A percentile compares a stretch with the other conserved stretches of the same genome.
Evolutionary conservation across 1,140 invertebrate species (phyloP).

Genomic region (Pachypeltis micranthus): DNA sequence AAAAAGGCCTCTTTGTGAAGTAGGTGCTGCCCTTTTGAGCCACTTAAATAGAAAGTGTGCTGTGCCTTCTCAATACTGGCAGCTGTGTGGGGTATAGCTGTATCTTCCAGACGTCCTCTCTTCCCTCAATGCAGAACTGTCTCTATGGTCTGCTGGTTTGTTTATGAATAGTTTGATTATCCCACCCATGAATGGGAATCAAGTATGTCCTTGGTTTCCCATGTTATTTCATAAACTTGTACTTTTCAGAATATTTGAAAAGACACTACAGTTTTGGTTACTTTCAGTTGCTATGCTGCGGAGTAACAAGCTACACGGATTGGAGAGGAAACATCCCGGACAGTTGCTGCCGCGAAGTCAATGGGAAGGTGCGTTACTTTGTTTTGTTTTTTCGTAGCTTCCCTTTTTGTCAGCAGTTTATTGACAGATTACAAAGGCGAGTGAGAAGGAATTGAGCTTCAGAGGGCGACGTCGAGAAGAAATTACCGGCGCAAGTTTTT

Average conservation of each 20-base stretch:
- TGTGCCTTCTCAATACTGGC: no score
- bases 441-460: no score
- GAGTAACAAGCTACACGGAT: slow-evolving; percentile 56
- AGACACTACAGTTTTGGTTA: slow-evolving; percentile 15
- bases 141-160: no score
- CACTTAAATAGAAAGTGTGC: no score
- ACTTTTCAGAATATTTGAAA: slow-evolving; percentile 13
- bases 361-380: slow-evolving; percentile 28
- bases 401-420: neutral
- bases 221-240: slow-evolving; percentile 7
- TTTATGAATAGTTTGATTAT: no score
- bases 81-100: no score
- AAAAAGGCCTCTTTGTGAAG: no score
- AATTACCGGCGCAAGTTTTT: no score
- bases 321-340: slow-evolving; percentile 60
- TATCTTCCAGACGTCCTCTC: no score
- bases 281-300: slow-evolving; percentile 67
- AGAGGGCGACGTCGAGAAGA: no score
- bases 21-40: no score
- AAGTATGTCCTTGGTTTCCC: neutral
- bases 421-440: neutral
- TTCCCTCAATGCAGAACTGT: no score
- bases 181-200: neutral
- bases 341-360: slow-evolving; percentile 60
- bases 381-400: slow-evolving; percentile 15